These are phyloP conservation scores for Chrysochloris asiatica DNA, from an alignment of 2,113 vertebrate species.

Conservation along the genomic window DNA sequence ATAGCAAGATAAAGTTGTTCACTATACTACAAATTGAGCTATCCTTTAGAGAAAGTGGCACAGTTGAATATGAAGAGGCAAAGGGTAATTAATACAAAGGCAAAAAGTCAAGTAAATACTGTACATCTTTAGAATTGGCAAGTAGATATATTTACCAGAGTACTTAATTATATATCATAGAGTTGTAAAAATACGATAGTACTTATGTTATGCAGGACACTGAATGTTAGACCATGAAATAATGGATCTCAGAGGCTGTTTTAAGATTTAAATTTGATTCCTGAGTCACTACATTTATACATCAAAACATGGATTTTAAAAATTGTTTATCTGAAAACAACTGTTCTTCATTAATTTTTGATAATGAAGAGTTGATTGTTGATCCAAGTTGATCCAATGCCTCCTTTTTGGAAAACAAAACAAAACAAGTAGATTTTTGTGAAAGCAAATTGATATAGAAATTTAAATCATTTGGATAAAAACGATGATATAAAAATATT, in stretches of 20 bases:
- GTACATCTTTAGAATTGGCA: background rate
- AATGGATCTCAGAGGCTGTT: background rate
- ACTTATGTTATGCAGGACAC: too few relatives aligned
- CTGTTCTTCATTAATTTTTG: too few relatives aligned
- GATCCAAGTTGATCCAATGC: too few relatives aligned
- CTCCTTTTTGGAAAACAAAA: too few relatives aligned
- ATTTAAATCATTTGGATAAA: background rate
- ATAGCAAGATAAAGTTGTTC: background rate
- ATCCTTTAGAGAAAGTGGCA: background rate
- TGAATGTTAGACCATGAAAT: constrained; percentile 4
- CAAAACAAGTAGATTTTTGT: too few relatives aligned
- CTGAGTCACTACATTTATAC: background rate
- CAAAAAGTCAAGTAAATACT: background rate
- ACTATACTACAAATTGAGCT: background rate
- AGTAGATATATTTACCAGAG: constrained; percentile 1
- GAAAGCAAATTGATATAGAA: background rate
- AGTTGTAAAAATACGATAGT: background rate
- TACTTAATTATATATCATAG: too few relatives aligned
- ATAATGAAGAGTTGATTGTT: too few relatives aligned
- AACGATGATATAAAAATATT: too few relatives aligned
- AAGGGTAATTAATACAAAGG: background rate
- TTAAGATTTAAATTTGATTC: constrained; percentile 43
- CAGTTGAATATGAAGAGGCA: background rate
- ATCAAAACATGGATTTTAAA: constrained; percentile 24
- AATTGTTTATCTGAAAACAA: background rate